Percentiles rank a stretch among this genome's conserved stretches.
These are phyloP conservation scores for Epinotia bilunana DNA, from an alignment of 2,888 invertebrate genomes.

Conservation along the genomic window DNA sequence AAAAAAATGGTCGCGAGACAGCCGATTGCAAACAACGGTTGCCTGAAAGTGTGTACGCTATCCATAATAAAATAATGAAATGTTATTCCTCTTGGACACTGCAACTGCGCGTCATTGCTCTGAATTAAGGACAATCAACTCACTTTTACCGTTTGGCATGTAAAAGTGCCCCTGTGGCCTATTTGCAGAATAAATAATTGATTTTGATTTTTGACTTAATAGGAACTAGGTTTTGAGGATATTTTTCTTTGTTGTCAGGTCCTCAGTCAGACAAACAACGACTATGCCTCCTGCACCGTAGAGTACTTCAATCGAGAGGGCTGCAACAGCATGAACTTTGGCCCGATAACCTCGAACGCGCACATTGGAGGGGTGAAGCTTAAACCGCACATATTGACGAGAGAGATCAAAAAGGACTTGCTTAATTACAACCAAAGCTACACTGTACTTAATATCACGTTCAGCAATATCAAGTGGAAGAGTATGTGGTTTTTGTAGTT, in stretches of 20 bases:
- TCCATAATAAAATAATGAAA: too few species aligned
- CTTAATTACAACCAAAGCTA: slow-evolving; percentile 55
- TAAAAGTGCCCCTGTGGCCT: too few species aligned
- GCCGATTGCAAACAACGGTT: too few species aligned
- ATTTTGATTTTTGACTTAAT: too few species aligned
- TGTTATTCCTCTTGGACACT: too few species aligned
- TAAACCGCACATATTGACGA: slow-evolving; percentile 66
- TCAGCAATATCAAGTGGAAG: slow-evolving; percentile 80
- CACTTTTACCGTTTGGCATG: too few species aligned
- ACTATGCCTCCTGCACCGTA: slow-evolving; percentile 68
- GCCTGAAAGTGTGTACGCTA: too few species aligned
- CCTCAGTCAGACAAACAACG: slow-evolving; percentile 59
- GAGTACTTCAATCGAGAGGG: slow-evolving; percentile 69
- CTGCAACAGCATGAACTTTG: slow-evolving; percentile 72
- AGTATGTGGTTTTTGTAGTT: slow-evolving; percentile 62
- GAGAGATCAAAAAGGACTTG: slow-evolving; percentile 43
- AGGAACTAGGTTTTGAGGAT: too few species aligned
- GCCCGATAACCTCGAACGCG: slow-evolving; percentile 65
- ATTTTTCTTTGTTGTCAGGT: slow-evolving; percentile 57
- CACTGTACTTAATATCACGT: slow-evolving; percentile 76
- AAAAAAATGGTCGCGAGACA: too few species aligned
- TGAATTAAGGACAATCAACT: too few species aligned
- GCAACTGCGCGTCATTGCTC: too few species aligned
- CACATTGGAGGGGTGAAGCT: slow-evolving; percentile 73
- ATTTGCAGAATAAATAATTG: too few species aligned